Evolutionary conservation across 2,797 vertebrate species (phyloP), one percentile per base, ranked within the genome.

Genomic region (Xenentodon cancila): DNA sequence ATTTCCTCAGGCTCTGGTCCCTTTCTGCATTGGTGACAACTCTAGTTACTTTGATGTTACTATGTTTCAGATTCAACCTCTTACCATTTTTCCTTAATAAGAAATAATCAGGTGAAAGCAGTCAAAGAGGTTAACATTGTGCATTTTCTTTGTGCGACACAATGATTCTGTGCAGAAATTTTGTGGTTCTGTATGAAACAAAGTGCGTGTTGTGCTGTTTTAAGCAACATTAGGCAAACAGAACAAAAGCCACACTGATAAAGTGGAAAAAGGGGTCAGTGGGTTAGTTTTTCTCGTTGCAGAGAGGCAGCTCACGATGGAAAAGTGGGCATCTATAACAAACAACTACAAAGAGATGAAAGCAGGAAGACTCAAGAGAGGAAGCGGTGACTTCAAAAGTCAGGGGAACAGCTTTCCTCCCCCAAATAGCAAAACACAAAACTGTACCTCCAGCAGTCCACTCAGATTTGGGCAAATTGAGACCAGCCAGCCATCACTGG

Each of bases 1-100:
- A 94, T 93, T 86, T 97, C 96, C 91, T 98, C 96, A 0, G 95
- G 96, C 84, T 99, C 98, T 22, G 95, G 94, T 1, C 78, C 93
- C 80, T 97, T 97, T 80, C 97, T 97, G 88, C 71, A 69, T 77
- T n/a, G 69, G 40, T 54, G 13, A 65, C 48, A 82, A n/a, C 11
- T 48, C 15, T 0, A 46, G 46, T 87, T 76, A 84, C 2, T 45
- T 53, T n/a, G 17, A 43, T 18, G 21, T 30, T 12, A 54, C 16
- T 3, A 5, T 9, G 21, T 37, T 34, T 8, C 40, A 53, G 6
- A 50, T 60, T 22, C 13, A 43, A 25, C 7, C 16, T 53, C 4
- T 9, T 12, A 65, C 9, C 34, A 37, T 37, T 37, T 37, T 13
- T 37, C 34, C 15, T 62, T 21, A 52, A 62, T 43, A 15, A 52